phyloP scores from a whole-genome alignment of 1,140 invertebrate species.

The Bombus confusus region DNA sequence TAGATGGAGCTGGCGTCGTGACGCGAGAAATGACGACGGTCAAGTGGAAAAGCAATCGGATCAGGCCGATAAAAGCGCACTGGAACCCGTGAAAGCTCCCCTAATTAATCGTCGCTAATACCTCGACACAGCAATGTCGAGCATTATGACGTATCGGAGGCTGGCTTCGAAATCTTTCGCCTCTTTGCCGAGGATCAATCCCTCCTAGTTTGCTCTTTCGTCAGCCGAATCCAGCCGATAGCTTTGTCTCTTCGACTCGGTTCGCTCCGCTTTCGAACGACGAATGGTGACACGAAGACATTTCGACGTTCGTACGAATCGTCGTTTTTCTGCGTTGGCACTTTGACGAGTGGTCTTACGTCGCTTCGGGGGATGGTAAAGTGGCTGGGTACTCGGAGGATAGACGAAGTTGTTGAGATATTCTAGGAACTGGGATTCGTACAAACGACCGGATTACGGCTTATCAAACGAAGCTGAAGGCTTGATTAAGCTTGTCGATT shows the following conservation, averaged over 20 bases:
- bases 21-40: constrained; percentile 53
- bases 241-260: background rate
- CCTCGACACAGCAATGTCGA: background rate
- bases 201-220: background rate
- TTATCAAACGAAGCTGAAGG: background rate
- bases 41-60: constrained; percentile 67
- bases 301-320: background rate
- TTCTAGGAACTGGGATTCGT: background rate
- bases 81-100: constrained; percentile 50
- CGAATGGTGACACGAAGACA: background rate
- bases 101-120: constrained; percentile 68
- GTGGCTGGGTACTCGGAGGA: background rate
- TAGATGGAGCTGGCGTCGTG: background rate
- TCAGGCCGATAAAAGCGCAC: constrained; percentile 59
- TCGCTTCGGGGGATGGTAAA: background rate
- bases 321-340: background rate
- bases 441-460: background rate
- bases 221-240: background rate
- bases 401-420: background rate
- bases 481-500: background rate
- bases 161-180: background rate
- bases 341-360: background rate
- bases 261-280: background rate
- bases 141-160: constrained; percentile 55
- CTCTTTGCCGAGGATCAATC: background rate